phyloP scores from a whole-genome alignment of 2,113 vertebrate species.

The Pagrus major region DNA sequence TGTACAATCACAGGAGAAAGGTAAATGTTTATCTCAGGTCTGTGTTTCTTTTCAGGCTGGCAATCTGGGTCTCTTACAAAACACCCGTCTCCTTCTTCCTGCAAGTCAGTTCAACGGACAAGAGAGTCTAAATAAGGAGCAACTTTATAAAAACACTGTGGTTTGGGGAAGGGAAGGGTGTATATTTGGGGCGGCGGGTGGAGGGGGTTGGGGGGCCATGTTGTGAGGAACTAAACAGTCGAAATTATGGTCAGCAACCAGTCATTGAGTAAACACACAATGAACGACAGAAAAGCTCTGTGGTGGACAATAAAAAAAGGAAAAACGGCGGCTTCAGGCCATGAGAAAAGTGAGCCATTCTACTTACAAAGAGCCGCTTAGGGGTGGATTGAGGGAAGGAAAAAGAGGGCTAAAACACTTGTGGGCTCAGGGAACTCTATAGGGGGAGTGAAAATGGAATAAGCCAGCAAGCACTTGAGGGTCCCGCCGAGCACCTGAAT shows the following conservation, averaged over 20 bases:
- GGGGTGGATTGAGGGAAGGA: conserved; percentile 88
- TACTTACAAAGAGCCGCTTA: conserved; percentile 91
- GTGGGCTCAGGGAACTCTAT: conserved; percentile 94
- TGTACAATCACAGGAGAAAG: conserved; percentile 46
- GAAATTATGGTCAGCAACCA: conserved; percentile 84
- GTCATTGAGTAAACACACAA: conserved; percentile 89
- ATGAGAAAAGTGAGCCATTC: conserved; percentile 90
- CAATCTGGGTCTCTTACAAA: conserved; percentile 65
- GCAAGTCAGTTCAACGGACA: conserved; percentile 50
- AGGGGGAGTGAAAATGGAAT: conserved; percentile 99
- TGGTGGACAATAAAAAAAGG: conserved; percentile 76
- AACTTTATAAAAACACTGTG: conserved; percentile 70
- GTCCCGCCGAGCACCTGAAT: conserved; percentile 98
- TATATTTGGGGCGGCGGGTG: conserved; percentile 65
- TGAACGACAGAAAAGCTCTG: conserved; percentile 84
- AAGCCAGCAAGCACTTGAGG: conserved; percentile 99
- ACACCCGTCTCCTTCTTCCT: conserved; percentile 49
- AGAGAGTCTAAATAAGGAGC: conserved; percentile 74
- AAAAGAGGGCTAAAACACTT: conserved; percentile 99
- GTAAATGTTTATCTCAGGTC: conserved; percentile 67
- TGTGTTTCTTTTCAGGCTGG: conserved; percentile 50
- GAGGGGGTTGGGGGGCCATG: conserved; percentile 70
- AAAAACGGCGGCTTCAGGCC: conserved; percentile 87
- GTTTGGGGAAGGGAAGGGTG: conserved; percentile 55
- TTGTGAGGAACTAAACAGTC: conserved; percentile 86